Base-by-base conservation (phyloP, 2,113 vertebrate genomes). In the Raphicerus campestris region DNA sequence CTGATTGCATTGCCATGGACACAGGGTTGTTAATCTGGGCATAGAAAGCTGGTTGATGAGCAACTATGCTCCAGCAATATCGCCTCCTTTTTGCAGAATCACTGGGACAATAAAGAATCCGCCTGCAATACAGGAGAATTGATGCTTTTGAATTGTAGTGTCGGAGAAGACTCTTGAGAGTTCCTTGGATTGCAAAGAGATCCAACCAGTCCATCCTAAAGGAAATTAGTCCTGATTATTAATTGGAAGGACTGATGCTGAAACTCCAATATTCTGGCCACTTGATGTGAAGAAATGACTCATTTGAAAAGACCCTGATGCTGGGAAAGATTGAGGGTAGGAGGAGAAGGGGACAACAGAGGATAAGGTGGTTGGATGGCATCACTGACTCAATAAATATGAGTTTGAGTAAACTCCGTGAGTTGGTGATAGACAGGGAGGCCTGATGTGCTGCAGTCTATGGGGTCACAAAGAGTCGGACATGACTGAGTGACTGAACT, bases 1-100 rank as follows among this genome's bases (percentile, higher is more conserved):
- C 35, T 96, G 80, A 97, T 39, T 89, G 53, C 47, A 94, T 61
- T 63, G 63, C 30, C 26, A 16, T 32, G n/a, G 95, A 30, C 56
- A 77, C 61, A 42, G 0, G 0, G 1, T n/a, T 96, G 39, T 70
- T 28, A 61, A 55, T 35, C 14, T 70, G 45, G 66, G 22, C 26
- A 75, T 42, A 91, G 53, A 53, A 45, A 51, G 30, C 10, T 80
- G 81, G 85, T 26, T 22, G 49, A 45, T 78, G 66, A 73, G 11
- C 24, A 75, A 42, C 26, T 10, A 24, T 2, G 1, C 2, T n/a
- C 28, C 1, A 30, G 39, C 8, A 56, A 0, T 28, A 55, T 28
- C 30, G 80, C 47, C 26, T 84, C 32, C 0, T 3, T 22, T 24
- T 15, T n/a, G 26, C 45, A 73, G 56, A 61, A 47, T 53, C 78